These are phyloP conservation scores for Stramonita haemastoma DNA, from an alignment of 2,888 invertebrate genomes.

Conservation along the genomic window DNA sequence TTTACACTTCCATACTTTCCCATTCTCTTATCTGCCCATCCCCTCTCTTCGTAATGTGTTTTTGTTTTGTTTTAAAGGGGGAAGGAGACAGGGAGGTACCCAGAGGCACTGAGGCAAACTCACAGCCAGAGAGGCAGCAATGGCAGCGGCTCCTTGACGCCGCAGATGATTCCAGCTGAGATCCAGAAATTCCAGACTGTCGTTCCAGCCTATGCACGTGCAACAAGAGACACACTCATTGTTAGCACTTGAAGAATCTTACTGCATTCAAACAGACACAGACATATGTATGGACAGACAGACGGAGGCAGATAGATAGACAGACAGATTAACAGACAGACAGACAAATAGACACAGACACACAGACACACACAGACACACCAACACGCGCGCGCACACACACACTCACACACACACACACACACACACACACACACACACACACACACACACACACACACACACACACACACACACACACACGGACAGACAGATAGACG, in stretches of 20 bases:
- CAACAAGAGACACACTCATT: background rate
- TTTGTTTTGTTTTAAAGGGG: too few species aligned
- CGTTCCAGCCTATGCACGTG: conserved; percentile 56
- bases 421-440: background rate
- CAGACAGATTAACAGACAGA: background rate
- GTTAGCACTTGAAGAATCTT: too few species aligned
- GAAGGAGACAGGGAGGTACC: background rate
- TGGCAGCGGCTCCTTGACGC: conserved; percentile 62
- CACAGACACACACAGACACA: background rate
- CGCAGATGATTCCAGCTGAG: conserved; percentile 70
- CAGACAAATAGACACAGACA: background rate
- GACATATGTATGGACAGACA: too few species aligned
- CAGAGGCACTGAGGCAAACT: background rate
- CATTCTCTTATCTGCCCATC: too few species aligned
- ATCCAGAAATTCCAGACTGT: conserved; percentile 59
- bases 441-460: background rate
- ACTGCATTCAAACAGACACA: too few species aligned
- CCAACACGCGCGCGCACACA: background rate
- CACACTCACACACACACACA: background rate
- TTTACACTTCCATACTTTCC: background rate
- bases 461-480: background rate
- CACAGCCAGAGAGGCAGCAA: conserved; percentile 61
- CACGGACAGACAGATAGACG: background rate
- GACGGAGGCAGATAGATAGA: background rate
- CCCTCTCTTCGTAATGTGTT: too few species aligned